These are phyloP conservation scores for Orbicella faveolata DNA, from an alignment of 64 coral and sea anemone genomes.

Conservation along the genomic window DNA sequence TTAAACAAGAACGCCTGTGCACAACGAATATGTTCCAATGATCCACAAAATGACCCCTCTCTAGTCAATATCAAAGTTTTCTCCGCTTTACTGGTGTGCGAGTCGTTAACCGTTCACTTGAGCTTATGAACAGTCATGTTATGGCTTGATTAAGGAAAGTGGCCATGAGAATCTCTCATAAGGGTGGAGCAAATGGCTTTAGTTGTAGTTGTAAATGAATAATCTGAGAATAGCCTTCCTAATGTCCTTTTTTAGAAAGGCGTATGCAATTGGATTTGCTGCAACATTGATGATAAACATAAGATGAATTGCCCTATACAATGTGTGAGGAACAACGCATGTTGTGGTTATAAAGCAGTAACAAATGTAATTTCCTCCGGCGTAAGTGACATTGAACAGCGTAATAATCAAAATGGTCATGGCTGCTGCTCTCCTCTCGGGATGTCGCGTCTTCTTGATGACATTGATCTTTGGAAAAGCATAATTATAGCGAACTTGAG, in stretches of 20 bases:
- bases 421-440: not conserved
- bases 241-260: constrained; percentile 73
- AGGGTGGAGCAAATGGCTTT: no score
- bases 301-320: constrained; percentile 36
- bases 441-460: not conserved
- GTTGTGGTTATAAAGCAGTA: not conserved
- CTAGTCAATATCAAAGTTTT: no score
- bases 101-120: no score
- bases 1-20: no score
- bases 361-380: not conserved
- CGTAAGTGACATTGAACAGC: constrained; percentile 9
- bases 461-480: not conserved
- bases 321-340: not conserved
- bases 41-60: no score
- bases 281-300: constrained; percentile 49
- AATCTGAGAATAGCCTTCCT: constrained; percentile 23
- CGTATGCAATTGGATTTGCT: constrained; percentile 76
- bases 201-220: not conserved
- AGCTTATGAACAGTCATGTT: no score
- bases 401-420: not conserved
- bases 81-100: no score
- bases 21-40: no score
- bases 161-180: no score
- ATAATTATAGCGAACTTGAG: not conserved
- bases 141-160: no score